A percentile compares a stretch with the other conserved stretches of the same genome.
phyloP scores from a whole-genome alignment of 2,113 vertebrate genomes.

The Corydoras sp. region DNA sequence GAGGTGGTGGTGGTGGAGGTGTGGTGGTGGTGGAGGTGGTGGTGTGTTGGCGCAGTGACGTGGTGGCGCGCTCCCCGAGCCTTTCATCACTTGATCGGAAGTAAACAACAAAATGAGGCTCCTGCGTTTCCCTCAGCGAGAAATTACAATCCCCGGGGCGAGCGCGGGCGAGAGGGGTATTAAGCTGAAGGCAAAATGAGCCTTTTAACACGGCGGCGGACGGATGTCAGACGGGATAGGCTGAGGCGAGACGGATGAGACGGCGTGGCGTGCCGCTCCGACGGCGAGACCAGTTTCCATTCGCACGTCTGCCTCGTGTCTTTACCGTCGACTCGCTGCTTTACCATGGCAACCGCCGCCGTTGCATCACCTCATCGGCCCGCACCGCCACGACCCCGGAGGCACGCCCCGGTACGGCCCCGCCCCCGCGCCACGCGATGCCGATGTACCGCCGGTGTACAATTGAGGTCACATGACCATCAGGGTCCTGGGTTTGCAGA shows the following conservation, averaged over 20 bases:
- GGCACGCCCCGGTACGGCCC: background rate
- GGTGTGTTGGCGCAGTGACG: background rate
- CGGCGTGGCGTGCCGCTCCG: slow-evolving; percentile 13
- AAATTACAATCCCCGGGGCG: slow-evolving; percentile 20
- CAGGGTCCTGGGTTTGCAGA: too few species aligned
- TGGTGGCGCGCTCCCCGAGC: background rate
- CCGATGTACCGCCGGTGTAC: too few species aligned
- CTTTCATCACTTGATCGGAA: slow-evolving; percentile 12
- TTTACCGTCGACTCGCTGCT: background rate
- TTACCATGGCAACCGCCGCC: background rate
- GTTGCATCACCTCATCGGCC: background rate
- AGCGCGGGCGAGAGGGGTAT: slow-evolving; percentile 1
- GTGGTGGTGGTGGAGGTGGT: too few species aligned
- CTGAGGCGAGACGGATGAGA: slow-evolving; percentile 18
- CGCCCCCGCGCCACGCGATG: background rate
- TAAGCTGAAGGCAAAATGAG: slow-evolving; percentile 19
- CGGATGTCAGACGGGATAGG: slow-evolving; percentile 24
- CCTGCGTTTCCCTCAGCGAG: background rate
- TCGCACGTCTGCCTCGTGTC: background rate
- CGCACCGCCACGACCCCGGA: background rate
- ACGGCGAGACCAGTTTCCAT: background rate
- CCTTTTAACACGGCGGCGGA: slow-evolving; percentile 15
- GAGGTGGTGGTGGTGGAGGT: too few species aligned
- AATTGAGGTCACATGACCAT: too few species aligned
- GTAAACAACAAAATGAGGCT: slow-evolving; percentile 20